Base-by-base conservation (phyloP, 1,140 invertebrate species). In the Solenopsis invicta region DNA sequence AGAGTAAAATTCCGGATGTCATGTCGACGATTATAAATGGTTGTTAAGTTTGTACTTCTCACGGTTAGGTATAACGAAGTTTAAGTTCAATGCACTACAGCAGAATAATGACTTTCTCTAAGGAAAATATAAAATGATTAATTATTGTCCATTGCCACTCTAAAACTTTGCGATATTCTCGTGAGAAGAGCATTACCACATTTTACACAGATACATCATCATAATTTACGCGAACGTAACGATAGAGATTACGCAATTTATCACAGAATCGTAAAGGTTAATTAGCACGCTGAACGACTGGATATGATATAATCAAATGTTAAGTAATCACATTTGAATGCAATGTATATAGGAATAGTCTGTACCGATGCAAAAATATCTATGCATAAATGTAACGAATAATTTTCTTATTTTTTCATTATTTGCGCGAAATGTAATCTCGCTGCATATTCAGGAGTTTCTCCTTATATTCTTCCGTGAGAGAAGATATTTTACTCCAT, bases 211-310 rank as follows among this genome's bases (percentile, higher is more conserved):
- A 37, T 5, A 41, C 29, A 8, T 41, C 48, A 16, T 34, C 6
- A 54, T 72, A 82, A 52, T 29, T 37, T 48, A 62, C 8, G n/a
- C 12, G 59, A 18, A 76, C 66, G 13, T 81, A 84, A 67, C 29
- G 45, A 67, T 61, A 74, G 37, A n/a, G 6, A 75, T 90, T 90
- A 72, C 59, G 89, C 74, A 90, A 90, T 90, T 66, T 80, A 90
- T 87, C 72, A 72, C 52, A 64, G 67, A 21, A 74, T 85, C 48
- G 59, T 88, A 56, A 90, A 90, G 89, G 78, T 88, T 85, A 90
- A 89, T 90, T 88, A 87, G 78, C 77, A 48, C 45, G 24, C 13
- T 84, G 64, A 37, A 61, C 62, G 2, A 71, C 21, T 54, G 37
- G 12, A 61, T 41, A 50, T 52, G 74, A 85, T 67, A 72, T 72